A percentile compares a stretch with the other conserved stretches of the same genome.
phyloP scores from a whole-genome alignment of 2,113 vertebrate species.

The Oncorhynchus clarkii region DNA sequence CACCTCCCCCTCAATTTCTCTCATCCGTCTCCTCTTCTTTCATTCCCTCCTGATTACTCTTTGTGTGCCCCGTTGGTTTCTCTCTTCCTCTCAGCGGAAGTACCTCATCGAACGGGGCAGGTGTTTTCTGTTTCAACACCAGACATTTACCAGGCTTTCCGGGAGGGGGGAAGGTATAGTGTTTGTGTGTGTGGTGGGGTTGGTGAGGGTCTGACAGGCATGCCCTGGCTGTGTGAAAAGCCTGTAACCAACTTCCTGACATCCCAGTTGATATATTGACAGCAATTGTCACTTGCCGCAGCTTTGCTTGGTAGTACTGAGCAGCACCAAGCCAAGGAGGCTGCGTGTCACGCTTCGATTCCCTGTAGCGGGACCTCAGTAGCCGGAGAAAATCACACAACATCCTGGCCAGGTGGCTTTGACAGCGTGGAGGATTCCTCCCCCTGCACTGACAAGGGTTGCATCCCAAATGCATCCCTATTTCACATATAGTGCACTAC shows the following conservation, averaged over 20 bases:
- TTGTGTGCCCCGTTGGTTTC: constrained; percentile 59
- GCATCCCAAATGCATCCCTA: neutral
- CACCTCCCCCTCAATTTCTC: constrained; percentile 1
- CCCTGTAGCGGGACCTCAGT: constrained; percentile 17
- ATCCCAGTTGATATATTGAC: constrained; percentile 75
- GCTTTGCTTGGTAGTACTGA: constrained; percentile 43
- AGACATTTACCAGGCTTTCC: constrained; percentile 29
- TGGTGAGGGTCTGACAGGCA: constrained; percentile 27
- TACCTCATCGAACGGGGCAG: constrained; percentile 61
- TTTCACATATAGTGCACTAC: neutral
- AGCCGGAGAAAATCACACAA: constrained; percentile 48
- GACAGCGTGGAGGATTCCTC: constrained; percentile 34
- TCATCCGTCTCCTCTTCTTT: constrained; percentile 37
- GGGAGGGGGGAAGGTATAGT: constrained; percentile 37
- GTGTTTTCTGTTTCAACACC: constrained; percentile 67
- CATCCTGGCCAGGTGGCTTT: constrained; percentile 40
- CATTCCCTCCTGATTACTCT: constrained; percentile 64
- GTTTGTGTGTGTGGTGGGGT: constrained; percentile 4
- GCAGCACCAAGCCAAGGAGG: constrained; percentile 24
- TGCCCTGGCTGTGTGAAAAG: constrained; percentile 47
- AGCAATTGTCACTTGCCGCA: constrained; percentile 63
- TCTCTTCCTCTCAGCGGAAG: constrained; percentile 57
- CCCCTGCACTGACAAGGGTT: constrained; percentile 18
- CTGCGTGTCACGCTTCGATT: neutral
- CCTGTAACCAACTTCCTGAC: constrained; percentile 74